Evolutionary conservation across 2,888 invertebrate species (phyloP).

Genomic region (Ptychoptera contaminata): DNA sequence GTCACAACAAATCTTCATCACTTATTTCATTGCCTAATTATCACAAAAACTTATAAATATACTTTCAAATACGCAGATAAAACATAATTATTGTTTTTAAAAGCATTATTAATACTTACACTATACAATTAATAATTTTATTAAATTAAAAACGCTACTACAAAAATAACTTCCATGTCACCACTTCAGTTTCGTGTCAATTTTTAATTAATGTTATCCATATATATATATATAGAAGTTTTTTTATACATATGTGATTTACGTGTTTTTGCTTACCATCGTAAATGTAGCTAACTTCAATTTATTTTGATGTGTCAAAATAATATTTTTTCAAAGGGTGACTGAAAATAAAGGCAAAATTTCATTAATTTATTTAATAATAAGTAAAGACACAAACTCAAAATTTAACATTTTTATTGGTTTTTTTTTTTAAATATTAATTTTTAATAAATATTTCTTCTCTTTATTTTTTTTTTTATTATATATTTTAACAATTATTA

Average conservation of each 20-base stretch:
- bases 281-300: not conserved
- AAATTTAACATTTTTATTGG: too few relatives aligned
- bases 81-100: not conserved
- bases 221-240: too few relatives aligned
- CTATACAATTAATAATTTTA: not conserved
- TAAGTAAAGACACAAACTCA: too few relatives aligned
- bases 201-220: not conserved
- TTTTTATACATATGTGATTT: too few relatives aligned
- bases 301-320: not conserved
- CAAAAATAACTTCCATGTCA: slow-evolving; percentile 3
- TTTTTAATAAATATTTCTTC: too few relatives aligned
- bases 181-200: slow-evolving; percentile 2
- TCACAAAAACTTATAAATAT: not conserved
- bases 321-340: too few relatives aligned
- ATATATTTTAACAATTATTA: too few relatives aligned
- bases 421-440: too few relatives aligned
- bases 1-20: not conserved
- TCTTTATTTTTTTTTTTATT: too few relatives aligned
- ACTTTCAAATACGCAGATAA: not conserved
- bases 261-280: too few relatives aligned
- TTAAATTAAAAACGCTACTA: not conserved
- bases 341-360: too few relatives aligned
- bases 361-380: too few relatives aligned
- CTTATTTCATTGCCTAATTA: not conserved
- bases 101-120: not conserved